phyloP scores from a whole-genome alignment of 2,888 invertebrate genomes.

The Crioceris asparagi region DNA sequence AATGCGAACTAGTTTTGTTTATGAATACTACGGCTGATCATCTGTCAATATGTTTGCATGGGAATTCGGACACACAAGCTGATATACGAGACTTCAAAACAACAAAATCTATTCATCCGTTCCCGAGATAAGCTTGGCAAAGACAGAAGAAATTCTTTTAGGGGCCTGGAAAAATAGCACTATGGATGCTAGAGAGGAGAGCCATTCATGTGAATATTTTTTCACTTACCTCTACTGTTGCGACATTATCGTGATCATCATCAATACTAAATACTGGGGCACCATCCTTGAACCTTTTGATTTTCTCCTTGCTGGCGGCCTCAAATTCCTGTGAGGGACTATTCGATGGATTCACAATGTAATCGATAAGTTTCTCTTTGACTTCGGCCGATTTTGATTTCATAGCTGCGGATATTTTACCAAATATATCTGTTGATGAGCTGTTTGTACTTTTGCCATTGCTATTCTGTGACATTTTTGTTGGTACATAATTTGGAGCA shows the following conservation, averaged over 20 bases:
- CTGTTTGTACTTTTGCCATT: slow-evolving; percentile 17
- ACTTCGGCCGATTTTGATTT: slow-evolving; percentile 86
- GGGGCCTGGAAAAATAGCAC: no score
- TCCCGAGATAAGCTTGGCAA: no score
- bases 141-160: no score
- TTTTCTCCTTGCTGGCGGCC: slow-evolving; percentile 73
- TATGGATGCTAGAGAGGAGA: no score
- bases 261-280: slow-evolving; percentile 92
- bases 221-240: slow-evolving; percentile 35
- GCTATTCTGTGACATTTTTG: slow-evolving; percentile 19
- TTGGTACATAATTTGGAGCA: slow-evolving; percentile 39
- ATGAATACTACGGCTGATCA: no score
- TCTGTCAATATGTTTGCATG: no score
- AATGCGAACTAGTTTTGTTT: no score
- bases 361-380: slow-evolving; percentile 83
- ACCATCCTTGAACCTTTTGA: slow-evolving; percentile 78
- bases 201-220: no score
- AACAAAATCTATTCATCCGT: no score
- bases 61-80: no score
- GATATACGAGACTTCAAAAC: no score
- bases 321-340: slow-evolving; percentile 56
- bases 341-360: slow-evolving; percentile 73
- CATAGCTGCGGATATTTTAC: slow-evolving; percentile 77
- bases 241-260: slow-evolving; percentile 62
- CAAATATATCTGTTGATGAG: slow-evolving; percentile 59